phyloP scores from a whole-genome alignment of 2,888 invertebrate genomes.

The Tetropium fuscum region DNA sequence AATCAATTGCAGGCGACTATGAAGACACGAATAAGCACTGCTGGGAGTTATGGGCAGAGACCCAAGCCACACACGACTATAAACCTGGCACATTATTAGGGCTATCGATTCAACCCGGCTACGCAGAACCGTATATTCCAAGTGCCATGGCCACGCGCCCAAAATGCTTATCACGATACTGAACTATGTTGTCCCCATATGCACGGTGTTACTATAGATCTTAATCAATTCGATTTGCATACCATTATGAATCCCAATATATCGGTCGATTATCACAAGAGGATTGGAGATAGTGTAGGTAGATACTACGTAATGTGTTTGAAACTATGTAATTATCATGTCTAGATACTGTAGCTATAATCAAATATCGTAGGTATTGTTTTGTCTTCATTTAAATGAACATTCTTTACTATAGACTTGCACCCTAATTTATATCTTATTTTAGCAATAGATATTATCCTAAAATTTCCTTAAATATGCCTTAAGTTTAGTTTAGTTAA shows the following conservation, averaged over 20 bases:
- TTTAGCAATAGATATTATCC: no score
- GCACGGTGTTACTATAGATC: slow-evolving; percentile 20
- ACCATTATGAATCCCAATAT: slow-evolving; percentile 15
- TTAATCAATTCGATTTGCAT: slow-evolving; percentile 19
- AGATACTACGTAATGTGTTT: no score
- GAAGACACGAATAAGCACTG: slow-evolving; percentile 8
- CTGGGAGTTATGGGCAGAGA: slow-evolving; percentile 11
- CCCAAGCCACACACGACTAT: slow-evolving; percentile 9
- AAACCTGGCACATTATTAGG: slow-evolving; percentile 29
- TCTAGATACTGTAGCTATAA: no score
- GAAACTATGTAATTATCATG: no score
- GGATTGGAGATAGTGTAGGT: no score
- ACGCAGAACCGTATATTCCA: slow-evolving; percentile 27
- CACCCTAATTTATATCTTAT: no score
- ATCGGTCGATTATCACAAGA: no score
- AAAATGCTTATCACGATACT: slow-evolving; percentile 33
- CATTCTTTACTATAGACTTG: no score
- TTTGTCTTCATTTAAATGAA: no score
- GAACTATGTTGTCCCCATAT: slow-evolving; percentile 20
- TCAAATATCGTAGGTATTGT: no score
- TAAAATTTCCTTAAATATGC: no score
- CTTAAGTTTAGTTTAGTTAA: no score
- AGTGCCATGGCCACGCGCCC: slow-evolving; percentile 20
- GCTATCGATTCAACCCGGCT: slow-evolving; percentile 32
- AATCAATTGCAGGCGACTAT: slow-evolving; percentile 26